Conservation (phyloP, 2,888 invertebrate genomes). For the Aricia artaxerxes region DNA sequence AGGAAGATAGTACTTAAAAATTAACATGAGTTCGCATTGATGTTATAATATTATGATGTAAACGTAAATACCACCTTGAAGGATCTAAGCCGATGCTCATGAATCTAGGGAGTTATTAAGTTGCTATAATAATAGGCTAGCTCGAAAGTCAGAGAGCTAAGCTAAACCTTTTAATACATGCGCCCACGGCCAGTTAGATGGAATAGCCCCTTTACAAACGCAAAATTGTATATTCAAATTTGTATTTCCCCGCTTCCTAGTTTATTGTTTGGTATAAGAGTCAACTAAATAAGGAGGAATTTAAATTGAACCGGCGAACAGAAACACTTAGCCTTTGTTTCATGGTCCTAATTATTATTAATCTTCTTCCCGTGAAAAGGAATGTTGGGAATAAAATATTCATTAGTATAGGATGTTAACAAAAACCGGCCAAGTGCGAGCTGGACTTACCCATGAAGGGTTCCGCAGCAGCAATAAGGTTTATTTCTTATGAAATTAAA, state of each 20-base stretch:
- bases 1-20: constrained; percentile 22
- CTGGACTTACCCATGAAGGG: too few species aligned
- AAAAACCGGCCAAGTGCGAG: constrained; percentile 40
- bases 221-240: constrained; percentile 33
- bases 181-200: constrained; percentile 39
- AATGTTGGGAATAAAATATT: constrained; percentile 35
- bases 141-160: constrained; percentile 34
- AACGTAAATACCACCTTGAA: constrained; percentile 34
- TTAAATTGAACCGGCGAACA: constrained; percentile 23
- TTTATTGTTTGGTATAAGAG: constrained; percentile 29
- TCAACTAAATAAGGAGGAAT: constrained; percentile 27
- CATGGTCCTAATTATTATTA: constrained; percentile 3
- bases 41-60: constrained; percentile 26
- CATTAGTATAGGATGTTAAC: constrained; percentile 22
- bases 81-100: constrained; percentile 28
- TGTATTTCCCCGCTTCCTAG: constrained; percentile 31
- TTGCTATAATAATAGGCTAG: constrained; percentile 39
- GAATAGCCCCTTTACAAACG: constrained; percentile 34
- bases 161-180: constrained; percentile 40
- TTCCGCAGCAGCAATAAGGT: too few species aligned
- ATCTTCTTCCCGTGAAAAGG: constrained; percentile 38
- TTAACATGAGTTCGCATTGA: constrained; percentile 19
- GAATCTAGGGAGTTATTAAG: constrained; percentile 34
- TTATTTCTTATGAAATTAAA: too few species aligned
- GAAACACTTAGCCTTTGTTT: constrained; percentile 15